Base-by-base conservation (phyloP, 1,140 invertebrate species). In the Oryctes rhinoceros region DNA sequence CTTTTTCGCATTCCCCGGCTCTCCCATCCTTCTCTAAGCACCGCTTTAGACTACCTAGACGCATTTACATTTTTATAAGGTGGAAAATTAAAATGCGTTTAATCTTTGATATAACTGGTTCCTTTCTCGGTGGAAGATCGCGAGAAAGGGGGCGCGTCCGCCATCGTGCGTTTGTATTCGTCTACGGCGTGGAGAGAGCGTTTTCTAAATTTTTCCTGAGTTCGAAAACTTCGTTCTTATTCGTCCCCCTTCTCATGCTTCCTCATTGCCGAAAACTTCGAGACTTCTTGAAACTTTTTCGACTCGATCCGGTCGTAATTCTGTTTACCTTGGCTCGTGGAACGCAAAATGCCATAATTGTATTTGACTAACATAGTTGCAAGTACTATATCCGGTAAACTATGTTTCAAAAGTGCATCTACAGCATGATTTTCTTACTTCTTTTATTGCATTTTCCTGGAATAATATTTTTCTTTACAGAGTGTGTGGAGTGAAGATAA, bases 191-290 rank as follows among this genome's bases (percentile, higher is more conserved):
- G 35, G 20, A 11, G 20, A 24, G 10, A 11, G 10, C n/a, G 65
- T 30, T 67, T 24, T 67, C 62, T 67, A 7, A 10, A 67, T 67
- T 67, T 67, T 67, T 35, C 10, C 7, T 20, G 30, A 67, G 65
- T 35, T 67, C 35, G 3, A 24, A 18, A 67, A 67, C n/a, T 30
- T 67, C 20, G n/a, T 13, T 67, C 30, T 44, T 44, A 44, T 44
- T 44, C 39, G 39, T 44, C 9, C 65, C 20, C 13, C 65, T 35
- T 67, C 24, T 67, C 13, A 6, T 35, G 20, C 24, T 67, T 67
- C 59, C 5, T 37, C 15, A 3, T 6, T 13, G 82, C 78, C 80
- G 76, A 76, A 80, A 62, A 78, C 80, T 82, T 74, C 30, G 74
- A 78, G 79, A 80, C 81, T 67, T 13, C 49, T 67, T 24, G 20